phyloP scores from a whole-genome alignment of 2,797 vertebrate genomes.

The Eidolon dupreanum region DNA sequence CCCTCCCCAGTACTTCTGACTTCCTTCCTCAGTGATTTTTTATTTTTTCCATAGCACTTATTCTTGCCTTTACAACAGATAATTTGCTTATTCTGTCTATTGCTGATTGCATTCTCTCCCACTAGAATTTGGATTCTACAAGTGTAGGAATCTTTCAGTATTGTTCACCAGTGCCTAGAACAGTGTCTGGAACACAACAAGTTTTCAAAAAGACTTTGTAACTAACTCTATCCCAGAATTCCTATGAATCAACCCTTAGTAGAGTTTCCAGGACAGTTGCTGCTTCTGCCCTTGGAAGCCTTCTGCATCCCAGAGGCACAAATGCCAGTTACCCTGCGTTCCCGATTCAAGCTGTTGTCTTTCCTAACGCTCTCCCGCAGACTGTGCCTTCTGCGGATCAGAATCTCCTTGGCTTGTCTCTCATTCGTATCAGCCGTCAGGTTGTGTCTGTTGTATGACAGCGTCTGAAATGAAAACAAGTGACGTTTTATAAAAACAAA shows the following conservation, averaged over 20 bases:
- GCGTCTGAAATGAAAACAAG: conserved; percentile 87
- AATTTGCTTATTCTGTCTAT: neutral
- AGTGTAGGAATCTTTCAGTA: neutral
- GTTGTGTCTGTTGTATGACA: conserved; percentile 93
- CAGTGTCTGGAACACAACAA: neutral
- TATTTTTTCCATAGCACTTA: neutral
- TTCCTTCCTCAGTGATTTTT: neutral
- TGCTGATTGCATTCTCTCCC: neutral
- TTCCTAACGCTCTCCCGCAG: conserved; percentile 92
- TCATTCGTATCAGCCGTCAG: conserved; percentile 91
- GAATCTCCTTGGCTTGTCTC: conserved; percentile 92
- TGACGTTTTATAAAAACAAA: conserved; percentile 32
- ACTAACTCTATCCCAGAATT: neutral
- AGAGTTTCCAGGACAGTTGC: neutral
- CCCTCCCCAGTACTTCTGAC: neutral
- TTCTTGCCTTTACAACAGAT: neutral
- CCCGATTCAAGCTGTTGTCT: conserved; percentile 84
- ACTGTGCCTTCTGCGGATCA: conserved; percentile 94
- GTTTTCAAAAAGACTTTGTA: neutral
- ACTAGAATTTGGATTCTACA: neutral
- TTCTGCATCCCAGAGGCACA: neutral
- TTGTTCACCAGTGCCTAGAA: neutral
- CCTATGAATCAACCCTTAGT: neutral
- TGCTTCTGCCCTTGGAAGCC: neutral
- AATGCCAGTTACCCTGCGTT: conserved; percentile 81